A percentile compares a stretch with the other conserved stretches of the same genome.
Conservation (phyloP, 1,140 invertebrate species). For the Wiebesia pumilae region DNA sequence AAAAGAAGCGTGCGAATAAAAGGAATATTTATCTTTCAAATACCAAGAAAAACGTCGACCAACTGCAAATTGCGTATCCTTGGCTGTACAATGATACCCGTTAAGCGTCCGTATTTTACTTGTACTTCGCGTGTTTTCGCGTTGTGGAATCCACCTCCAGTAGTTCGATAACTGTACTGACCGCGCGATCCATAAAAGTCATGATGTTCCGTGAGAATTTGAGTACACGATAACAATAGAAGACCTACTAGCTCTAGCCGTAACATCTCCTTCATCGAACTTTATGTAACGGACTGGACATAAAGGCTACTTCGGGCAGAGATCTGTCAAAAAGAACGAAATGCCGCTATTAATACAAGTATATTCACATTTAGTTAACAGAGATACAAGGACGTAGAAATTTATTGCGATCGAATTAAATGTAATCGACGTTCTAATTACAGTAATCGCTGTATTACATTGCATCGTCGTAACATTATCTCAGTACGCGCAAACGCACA, state of each 20-base stretch:
- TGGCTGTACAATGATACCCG: constrained; percentile 66
- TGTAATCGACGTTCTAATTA: no score
- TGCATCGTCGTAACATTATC: no score
- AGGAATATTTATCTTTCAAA: not conserved
- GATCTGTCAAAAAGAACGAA: not conserved
- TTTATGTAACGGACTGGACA: not conserved
- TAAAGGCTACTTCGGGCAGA: not conserved
- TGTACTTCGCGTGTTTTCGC: constrained; percentile 65
- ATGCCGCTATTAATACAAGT: no score
- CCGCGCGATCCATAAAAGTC: constrained; percentile 60
- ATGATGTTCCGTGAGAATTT: constrained; percentile 67
- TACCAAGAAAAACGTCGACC: constrained; percentile 72
- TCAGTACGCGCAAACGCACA: no score
- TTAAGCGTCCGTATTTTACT: constrained; percentile 68
- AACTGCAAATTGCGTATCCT: constrained; percentile 62
- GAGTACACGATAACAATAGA: constrained; percentile 65
- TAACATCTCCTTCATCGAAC: constrained; percentile 64
- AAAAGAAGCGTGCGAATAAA: not conserved
- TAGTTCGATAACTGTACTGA: constrained; percentile 58
- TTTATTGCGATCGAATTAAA: no score
- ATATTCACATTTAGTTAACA: no score
- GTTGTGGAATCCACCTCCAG: constrained; percentile 23
- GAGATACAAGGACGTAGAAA: no score
- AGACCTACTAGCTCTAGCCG: constrained; percentile 65
- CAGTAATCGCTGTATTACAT: no score